These are phyloP conservation scores for Protophormia terraenovae DNA, from an alignment of 2,888 invertebrate genomes.

Conservation along the genomic window DNA sequence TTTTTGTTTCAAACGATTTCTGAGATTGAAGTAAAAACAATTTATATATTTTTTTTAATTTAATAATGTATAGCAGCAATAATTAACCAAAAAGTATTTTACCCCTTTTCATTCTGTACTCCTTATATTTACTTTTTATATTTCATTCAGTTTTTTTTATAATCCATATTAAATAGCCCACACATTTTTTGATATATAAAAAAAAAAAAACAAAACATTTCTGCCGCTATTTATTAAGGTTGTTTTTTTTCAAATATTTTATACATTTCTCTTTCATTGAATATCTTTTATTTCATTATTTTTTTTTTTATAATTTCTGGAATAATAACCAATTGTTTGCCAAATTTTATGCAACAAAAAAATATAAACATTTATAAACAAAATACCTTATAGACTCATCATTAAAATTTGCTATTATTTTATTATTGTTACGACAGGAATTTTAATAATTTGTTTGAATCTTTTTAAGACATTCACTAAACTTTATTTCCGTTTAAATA, in stretches of 20 bases:
- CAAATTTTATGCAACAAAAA: not conserved
- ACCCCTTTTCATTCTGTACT: no score
- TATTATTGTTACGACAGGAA: not conserved
- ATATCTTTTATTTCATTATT: not conserved
- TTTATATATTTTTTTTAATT: no score
- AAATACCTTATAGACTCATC: not conserved
- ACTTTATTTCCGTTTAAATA: conserved; percentile 40
- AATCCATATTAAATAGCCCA: no score
- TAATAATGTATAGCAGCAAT: no score
- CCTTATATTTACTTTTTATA: no score
- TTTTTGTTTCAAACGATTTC: not conserved
- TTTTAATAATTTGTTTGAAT: not conserved
- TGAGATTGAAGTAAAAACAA: no score
- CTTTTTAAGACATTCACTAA: not conserved
- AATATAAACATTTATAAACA: not conserved
- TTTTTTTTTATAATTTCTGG: not conserved
- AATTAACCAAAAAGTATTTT: no score
- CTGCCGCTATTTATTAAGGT: not conserved
- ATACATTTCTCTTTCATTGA: not conserved
- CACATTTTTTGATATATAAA: no score
- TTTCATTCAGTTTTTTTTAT: no score
- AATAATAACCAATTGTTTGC: not conserved
- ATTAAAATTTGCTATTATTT: not conserved
- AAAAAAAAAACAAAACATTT: not conserved
- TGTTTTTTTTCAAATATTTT: not conserved